Evolutionary conservation across 2,888 invertebrate genomes (phyloP), one percentile per base, ranked within the genome.

Genomic region (Cantharis rustica): DNA sequence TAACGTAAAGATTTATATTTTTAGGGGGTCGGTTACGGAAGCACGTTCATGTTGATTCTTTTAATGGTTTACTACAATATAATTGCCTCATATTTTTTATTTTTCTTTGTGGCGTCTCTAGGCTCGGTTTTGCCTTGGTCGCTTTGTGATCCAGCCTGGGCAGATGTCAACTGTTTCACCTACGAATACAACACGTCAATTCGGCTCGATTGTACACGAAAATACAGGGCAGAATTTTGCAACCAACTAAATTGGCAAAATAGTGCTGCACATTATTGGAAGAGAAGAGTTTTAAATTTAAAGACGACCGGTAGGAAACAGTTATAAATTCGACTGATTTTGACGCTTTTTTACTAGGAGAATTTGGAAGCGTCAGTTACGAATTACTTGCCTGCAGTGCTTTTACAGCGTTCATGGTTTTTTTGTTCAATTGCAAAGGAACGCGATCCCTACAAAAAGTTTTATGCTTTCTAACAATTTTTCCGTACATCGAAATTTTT

Each of bases 361-460:
- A 47, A 23, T 17, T 71, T 20, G 70, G 68, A 20, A 7, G 4
- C 11, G n/a, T 75, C 3, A 17, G 26, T 15, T 71, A 47, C 61
- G 63, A 71, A 10, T 15, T 75, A 4, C 13, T 75, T 7, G 68
- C 15, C 11, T 75, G 72, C 31, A 75, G 72, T 11, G 16, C 16
- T 2, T 27, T 68, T 4, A 68, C 71, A 3, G 23, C 13, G 0
- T 15, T 72, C n/a, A 27, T 75, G 10, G 17, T 75, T 13, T 72
- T 75, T 64, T 17, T 75, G 10, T n/a, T 75, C 27, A 75, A 75
- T 23, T 72, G 71, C 15, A 68, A 75, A 68, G 75, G 75, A 10
- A 75, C 72, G 0, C 66, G 68, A 20, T 75, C 75, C 7, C 2
- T 75, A 2, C 15, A 75, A 62, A 69, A 72, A 68, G 71, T 31